These are phyloP conservation scores for Agonopterix subpropinquella DNA, from an alignment of 2,888 invertebrate genomes.

Conservation along the genomic window DNA sequence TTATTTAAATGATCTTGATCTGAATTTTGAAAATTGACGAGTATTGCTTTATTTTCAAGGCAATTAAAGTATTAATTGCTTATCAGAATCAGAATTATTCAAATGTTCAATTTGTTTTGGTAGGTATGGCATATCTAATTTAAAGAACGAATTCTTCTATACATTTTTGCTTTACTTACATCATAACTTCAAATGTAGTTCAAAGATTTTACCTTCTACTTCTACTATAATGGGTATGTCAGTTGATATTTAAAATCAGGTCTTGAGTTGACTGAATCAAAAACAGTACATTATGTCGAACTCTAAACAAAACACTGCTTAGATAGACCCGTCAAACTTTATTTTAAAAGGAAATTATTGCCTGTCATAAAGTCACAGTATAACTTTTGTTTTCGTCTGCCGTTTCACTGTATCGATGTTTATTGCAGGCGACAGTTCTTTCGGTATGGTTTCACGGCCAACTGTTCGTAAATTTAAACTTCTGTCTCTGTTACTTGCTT, in stretches of 20 bases:
- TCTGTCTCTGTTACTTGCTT: slow-evolving; percentile 26
- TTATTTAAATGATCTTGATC: slow-evolving; percentile 55
- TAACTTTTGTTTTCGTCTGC: slow-evolving; percentile 44
- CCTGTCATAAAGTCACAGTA: slow-evolving; percentile 44
- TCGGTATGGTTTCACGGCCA: slow-evolving; percentile 28
- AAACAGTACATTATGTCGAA: too few species aligned
- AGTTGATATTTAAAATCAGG: too few species aligned
- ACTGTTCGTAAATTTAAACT: slow-evolving; percentile 27
- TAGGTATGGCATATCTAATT: too few species aligned
- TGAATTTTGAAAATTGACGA: slow-evolving; percentile 24
- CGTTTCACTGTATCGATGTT: slow-evolving; percentile 17
- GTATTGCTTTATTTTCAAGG: background rate
- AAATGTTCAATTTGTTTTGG: too few species aligned
- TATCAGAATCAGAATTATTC: too few species aligned
- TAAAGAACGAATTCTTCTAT: too few species aligned
- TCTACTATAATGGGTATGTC: too few species aligned
- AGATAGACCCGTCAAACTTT: slow-evolving; percentile 5
- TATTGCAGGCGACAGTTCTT: slow-evolving; percentile 44
- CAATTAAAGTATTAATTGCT: background rate
- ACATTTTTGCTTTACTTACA: too few species aligned
- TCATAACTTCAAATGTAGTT: too few species aligned
- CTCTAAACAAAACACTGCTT: too few species aligned
- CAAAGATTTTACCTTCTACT: too few species aligned
- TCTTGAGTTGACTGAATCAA: too few species aligned
- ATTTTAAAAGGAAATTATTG: slow-evolving; percentile 37